A percentile compares a stretch with the other conserved stretches of the same genome.
Evolutionary conservation across 2,888 invertebrate genomes (phyloP).

Genomic region (Cyrtodaria siliqua): DNA sequence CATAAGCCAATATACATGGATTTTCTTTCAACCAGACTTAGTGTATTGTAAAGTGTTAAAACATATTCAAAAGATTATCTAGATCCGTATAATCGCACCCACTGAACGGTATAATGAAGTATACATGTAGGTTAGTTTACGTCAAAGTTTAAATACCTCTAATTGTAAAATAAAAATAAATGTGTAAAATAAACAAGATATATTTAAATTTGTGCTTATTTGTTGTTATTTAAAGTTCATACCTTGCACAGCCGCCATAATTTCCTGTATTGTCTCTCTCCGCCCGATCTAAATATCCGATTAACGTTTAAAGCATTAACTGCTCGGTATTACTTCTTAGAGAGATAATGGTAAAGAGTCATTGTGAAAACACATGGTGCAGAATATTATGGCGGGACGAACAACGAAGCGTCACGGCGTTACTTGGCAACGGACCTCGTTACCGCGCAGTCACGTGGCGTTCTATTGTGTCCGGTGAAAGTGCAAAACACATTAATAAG

Average conservation of each 20-base stretch:
- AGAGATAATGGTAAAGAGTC: too few species aligned
- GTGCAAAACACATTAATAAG: constrained; percentile 13
- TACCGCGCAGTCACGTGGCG: constrained; percentile 55
- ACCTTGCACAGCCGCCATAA: constrained; percentile 45
- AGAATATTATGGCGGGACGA: constrained; percentile 5
- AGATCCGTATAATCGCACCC: too few species aligned
- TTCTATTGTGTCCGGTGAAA: constrained; percentile 54
- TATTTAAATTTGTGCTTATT: too few species aligned
- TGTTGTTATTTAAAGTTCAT: neutral
- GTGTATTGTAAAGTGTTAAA: constrained; percentile 17
- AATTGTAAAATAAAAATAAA: neutral
- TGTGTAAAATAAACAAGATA: neutral
- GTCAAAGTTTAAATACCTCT: constrained; percentile 1
- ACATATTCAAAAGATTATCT: neutral
- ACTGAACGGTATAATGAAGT: too few species aligned
- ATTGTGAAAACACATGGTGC: constrained; percentile 1
- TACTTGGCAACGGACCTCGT: constrained; percentile 54
- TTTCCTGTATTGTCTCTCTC: constrained; percentile 1
- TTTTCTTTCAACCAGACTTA: constrained; percentile 14
- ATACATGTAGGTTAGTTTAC: neutral
- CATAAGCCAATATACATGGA: constrained; percentile 15
- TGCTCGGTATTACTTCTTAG: neutral
- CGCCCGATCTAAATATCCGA: neutral
- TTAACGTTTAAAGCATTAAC: neutral
- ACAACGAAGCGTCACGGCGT: constrained; percentile 34